Evolutionary conservation across 2,797 vertebrate species (phyloP).

Genomic region (Platyrinchus mystaceus): DNA sequence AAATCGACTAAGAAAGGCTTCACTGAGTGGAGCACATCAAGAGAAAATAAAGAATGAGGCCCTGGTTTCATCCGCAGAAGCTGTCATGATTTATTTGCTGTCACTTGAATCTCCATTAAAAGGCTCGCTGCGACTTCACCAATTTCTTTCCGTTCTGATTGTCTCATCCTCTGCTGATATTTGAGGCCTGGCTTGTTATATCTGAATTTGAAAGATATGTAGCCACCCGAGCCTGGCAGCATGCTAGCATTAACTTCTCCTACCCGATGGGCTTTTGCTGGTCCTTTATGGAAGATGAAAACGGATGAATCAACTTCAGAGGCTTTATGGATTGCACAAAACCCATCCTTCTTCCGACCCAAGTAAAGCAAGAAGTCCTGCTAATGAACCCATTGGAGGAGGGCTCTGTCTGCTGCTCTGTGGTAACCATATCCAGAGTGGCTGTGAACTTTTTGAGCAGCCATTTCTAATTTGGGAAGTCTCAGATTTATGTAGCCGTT

Average conservation of each 20-base stretch:
- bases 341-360: background rate
- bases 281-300: constrained; percentile 50
- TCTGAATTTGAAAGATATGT: constrained; percentile 44
- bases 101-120: constrained; percentile 38
- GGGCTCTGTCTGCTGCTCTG: background rate
- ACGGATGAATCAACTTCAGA: constrained; percentile 47
- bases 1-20: background rate
- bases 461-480: constrained; percentile 45
- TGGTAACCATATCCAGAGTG: background rate
- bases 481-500: constrained; percentile 35
- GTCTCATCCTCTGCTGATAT: constrained; percentile 2
- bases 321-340: constrained; percentile 23
- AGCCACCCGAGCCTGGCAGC: background rate
- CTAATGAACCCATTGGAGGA: constrained; percentile 24
- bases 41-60: constrained; percentile 36
- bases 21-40: constrained; percentile 7
- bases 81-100: constrained; percentile 55
- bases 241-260: background rate
- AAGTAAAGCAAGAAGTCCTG: background rate
- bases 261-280: background rate
- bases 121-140: background rate
- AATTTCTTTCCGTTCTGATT: constrained; percentile 23
- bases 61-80: constrained; percentile 14
- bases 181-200: constrained; percentile 44
- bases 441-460: constrained; percentile 17